Evolutionary conservation across 92 coral and sea anemone species (phyloP), one percentile per base, ranked within the genome.

Genomic region (Zoanthus sansibaricus): DNA sequence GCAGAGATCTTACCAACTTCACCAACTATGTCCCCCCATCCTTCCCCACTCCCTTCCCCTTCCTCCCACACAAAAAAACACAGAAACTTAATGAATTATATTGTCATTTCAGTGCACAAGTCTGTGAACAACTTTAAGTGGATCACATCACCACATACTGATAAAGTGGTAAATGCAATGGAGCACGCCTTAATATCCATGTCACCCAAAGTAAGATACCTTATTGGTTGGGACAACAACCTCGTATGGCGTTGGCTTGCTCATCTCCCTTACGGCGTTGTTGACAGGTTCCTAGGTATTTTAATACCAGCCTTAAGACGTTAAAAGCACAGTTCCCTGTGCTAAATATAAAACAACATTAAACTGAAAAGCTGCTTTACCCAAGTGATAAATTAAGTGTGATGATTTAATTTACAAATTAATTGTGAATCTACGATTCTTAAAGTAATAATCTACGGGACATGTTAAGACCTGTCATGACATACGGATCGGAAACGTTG

Each of bases 81-180:
- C 7, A 1, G 6, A 17, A 62, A 18, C 17, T 11, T 11, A 58
- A 11, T 17, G 10, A 20, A 15, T 47, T 17, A 3, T 69, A 11
- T 9, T 84, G 17, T 49, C 15, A 15, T 83, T 71, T n/a, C 55
- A 73, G 87, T 31, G 4, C 32, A 32, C 71, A 83, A 83, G 31
- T 9, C 77, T 13, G 15, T 71, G 20, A 9, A 83, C 11, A 7
- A 71, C 25, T 20, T 80, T 0, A 62, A 45, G 37, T 45, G 58
- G 85, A 45, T 66, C 6, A 9, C 44, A 71, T 83, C 86, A 3
- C 74, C 75, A 6, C 68, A 94, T 82, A 94, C 86, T 14, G 21
- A 54, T 42, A 89, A 88, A 75, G 98, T 94, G 31, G 90, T 94
- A 10, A 18, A 68, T 79, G 94, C 98, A 18, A 94, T 94, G 98